phyloP scores from a whole-genome alignment of 2,888 invertebrate species.

The Neoascia interrupta region DNA sequence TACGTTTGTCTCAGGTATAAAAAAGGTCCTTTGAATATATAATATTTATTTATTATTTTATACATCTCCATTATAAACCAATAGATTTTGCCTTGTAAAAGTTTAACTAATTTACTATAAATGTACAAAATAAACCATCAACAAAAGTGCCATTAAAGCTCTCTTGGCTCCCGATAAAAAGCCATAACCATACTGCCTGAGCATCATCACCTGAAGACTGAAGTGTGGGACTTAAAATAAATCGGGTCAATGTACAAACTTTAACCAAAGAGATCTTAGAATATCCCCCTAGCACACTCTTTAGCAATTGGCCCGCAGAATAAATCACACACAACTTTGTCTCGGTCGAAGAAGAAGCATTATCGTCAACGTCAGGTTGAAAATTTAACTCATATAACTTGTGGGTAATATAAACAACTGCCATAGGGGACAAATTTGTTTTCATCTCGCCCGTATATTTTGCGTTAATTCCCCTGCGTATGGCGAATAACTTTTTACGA shows the following conservation, averaged over 20 bases:
- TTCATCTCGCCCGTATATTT: neutral
- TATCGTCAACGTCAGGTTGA: constrained; percentile 31
- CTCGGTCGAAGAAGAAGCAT: constrained; percentile 33
- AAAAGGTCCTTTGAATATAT: no score
- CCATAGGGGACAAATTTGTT: constrained; percentile 36
- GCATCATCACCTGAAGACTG: constrained; percentile 4
- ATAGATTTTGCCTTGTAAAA: no score
- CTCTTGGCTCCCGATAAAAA: neutral
- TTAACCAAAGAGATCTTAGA: neutral
- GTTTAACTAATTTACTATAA: no score
- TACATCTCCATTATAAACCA: no score
- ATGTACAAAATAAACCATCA: no score
- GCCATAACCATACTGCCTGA: constrained; percentile 11
- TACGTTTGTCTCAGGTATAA: no score
- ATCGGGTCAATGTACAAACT: constrained; percentile 31
- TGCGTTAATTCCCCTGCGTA: constrained; percentile 25
- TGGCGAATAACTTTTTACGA: constrained; percentile 42
- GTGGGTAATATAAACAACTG: constrained; percentile 9
- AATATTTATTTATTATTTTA: no score
- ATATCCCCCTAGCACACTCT: neutral
- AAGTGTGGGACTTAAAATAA: no score
- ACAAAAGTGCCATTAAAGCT: no score
- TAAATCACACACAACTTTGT: constrained; percentile 32
- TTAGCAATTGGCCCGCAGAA: constrained; percentile 8
- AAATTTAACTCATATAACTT: constrained; percentile 19